Conservation (phyloP, 2,797 vertebrate genomes). For the Pseudopleuronectes americanus region DNA sequence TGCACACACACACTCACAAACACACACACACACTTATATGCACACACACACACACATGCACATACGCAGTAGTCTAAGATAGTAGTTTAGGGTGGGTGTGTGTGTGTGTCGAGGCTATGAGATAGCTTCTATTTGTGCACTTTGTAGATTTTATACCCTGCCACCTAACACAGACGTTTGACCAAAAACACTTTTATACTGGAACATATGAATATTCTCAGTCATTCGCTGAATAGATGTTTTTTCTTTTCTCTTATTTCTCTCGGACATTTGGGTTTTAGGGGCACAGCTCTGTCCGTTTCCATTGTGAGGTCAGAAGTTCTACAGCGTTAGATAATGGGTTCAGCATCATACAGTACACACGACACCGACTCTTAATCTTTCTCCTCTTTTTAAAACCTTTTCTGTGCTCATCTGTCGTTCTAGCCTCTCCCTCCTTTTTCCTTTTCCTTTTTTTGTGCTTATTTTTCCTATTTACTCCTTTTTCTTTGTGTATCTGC, state of each 20-base stretch:
- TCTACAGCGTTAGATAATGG: constrained; percentile 58
- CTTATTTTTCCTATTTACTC: constrained; percentile 30
- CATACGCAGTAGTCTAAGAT: constrained; percentile 66
- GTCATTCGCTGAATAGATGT: constrained; percentile 71
- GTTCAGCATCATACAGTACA: constrained; percentile 52
- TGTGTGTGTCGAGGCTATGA: constrained; percentile 76
- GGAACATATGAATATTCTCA: constrained; percentile 71
- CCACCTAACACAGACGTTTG: constrained; percentile 79
- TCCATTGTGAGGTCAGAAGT: constrained; percentile 59
- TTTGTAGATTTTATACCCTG: constrained; percentile 85
- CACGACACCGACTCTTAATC: constrained; percentile 49
- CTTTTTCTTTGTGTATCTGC: constrained; percentile 6
- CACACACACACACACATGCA: constrained; percentile 49
- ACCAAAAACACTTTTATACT: constrained; percentile 82
- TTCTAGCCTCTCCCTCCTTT: constrained; percentile 33
- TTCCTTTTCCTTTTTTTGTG: constrained; percentile 27
- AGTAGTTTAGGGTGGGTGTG: constrained; percentile 72
- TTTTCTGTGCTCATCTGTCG: constrained; percentile 33
- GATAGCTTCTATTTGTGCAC: constrained; percentile 80
- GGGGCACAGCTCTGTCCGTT: constrained; percentile 44
- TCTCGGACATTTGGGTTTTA: constrained; percentile 58
- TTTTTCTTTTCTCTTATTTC: constrained; percentile 69
- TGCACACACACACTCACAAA: constrained; percentile 61
- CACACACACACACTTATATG: constrained; percentile 31
- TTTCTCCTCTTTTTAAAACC: constrained; percentile 42